Evolutionary conservation across 2,888 invertebrate species (phyloP).

Genomic region (Isoperla grammatica): DNA sequence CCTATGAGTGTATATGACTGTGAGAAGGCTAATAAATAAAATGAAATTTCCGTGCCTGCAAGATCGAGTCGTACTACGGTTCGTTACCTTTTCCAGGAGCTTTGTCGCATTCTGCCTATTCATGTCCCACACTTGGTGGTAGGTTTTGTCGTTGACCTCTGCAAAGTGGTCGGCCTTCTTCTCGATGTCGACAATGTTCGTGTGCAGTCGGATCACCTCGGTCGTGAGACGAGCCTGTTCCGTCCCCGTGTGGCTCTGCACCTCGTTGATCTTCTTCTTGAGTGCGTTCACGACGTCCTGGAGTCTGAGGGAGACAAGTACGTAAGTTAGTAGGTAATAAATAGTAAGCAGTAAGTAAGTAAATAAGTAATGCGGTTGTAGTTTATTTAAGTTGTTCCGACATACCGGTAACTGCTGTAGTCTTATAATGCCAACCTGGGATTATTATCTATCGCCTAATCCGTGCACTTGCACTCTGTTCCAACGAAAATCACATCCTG

Average conservation of each 20-base stretch:
- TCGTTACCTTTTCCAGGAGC: constrained; percentile 46
- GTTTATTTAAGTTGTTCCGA: too few species aligned
- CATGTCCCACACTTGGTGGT: constrained; percentile 55
- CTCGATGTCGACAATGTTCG: constrained; percentile 61
- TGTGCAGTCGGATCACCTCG: constrained; percentile 62
- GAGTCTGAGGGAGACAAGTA: constrained; percentile 48
- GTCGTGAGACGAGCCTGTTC: constrained; percentile 62
- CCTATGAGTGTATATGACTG: too few species aligned
- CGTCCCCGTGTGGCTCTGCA: constrained; percentile 56
- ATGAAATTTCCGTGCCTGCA: too few species aligned
- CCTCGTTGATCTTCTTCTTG: constrained; percentile 58
- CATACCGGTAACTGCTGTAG: too few species aligned
- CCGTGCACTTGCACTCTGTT: too few species aligned
- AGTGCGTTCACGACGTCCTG: constrained; percentile 64
- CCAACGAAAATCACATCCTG: too few species aligned
- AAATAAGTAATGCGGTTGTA: too few species aligned
- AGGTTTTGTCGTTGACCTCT: constrained; percentile 57
- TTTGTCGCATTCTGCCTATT: constrained; percentile 50
- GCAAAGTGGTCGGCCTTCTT: constrained; percentile 64
- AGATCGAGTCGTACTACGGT: too few species aligned
- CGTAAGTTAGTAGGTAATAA: background rate
- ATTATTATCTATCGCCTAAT: too few species aligned
- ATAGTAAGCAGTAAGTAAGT: too few species aligned
- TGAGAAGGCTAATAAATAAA: too few species aligned
- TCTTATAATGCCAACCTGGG: too few species aligned